Base-by-base conservation (phyloP, 2,797 vertebrate species). In the Sphaeramia orbicularis region DNA sequence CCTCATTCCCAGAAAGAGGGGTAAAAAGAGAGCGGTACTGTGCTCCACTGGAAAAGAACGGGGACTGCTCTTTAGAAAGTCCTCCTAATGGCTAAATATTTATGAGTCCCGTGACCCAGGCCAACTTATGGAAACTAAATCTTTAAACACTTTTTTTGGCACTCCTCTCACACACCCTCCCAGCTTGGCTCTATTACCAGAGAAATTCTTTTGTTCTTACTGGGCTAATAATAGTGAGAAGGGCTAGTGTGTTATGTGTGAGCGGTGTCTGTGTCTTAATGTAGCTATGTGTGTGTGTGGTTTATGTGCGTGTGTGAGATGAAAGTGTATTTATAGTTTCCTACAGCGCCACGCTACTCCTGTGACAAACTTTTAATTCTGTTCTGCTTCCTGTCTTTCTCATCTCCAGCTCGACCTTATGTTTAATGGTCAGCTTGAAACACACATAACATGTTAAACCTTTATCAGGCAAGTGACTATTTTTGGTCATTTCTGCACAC, bases 361-460 rank as follows among this genome's bases (percentile, higher is more conserved):
- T 91, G 89, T 88, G 86, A 91, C 92, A 94, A 95, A 94, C 90
- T 92, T 95, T 95, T 94, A 69, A 96, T 96, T 96, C 94, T 93
- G 89, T 83, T 93, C 91, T 86, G 93, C 94, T 96, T 97, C 96
- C 96, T 94, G 94, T 96, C 93, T 95, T 95, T 95, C 93, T 70
- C 50, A 18, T 74, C 61, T 48, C 38, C 65, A 44, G 50, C 74
- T 71, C 40, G 44, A 72, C 51, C 54, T 78, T 32, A 55, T 38
- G 18, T 76, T 61, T 58, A 59, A 43, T 27, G 40, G 10, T 62
- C 27, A 62, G 52, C 53, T 76, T 48, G 68, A 35, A 19, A 45
- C 58, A 53, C 49, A 41, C 54, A 24, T 24, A 24, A 24, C 21
- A 24, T 24, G 21, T 24, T 24, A 24, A 24, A 5, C 21, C 21